Evolutionary conservation across 2,797 vertebrate genomes (phyloP), one percentile per base, ranked within the genome.

Genomic region (Chelmon rostratus): DNA sequence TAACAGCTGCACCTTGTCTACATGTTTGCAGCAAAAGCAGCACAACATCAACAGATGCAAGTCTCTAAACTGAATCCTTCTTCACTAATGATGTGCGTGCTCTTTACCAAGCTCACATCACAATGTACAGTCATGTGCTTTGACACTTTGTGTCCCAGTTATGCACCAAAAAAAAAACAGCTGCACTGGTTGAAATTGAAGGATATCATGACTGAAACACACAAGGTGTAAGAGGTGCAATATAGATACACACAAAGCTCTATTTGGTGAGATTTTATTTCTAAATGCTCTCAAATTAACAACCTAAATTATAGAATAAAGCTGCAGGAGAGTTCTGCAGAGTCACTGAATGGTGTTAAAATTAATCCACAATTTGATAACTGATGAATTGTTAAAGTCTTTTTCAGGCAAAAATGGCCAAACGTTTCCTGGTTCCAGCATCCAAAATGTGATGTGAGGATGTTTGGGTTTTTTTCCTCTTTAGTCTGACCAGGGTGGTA

Each of bases 1-100:
- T 19, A 0, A 21, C 37, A 35, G 76, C 79, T 46, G 73, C 68
- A 67, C 52, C 16, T 78, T 23, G 49, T 72, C 38, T 21, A 21
- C 53, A 52, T 12, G 21, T 62, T 64, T 31, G 16, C 46, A 19
- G 63, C 13, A n/a, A 47, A 72, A 71, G 47, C 68, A 70, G n/a
- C 72, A 67, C 21, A 18, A 13, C 19, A 23, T 13, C 21, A n/a
- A 16, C 62, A 67, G 58, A 71, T 62, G 61, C 3, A 2, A n/a
- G 25, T 10, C 19, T 35, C 11, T 35, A 18, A 7, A 25, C 12
- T 6, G 25, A 67, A 15, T 42, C 61, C 3, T 64, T 25, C 42
- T 1, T 6, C 47, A 18, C 40, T 8, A 4, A 35, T 1, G 25
- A 19, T 9, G 23, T 13, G 8, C 25, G 21, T 38, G 19, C 46